phyloP scores from a whole-genome alignment of 2,888 invertebrate species.

The Aporophyla lueneburgensis region DNA sequence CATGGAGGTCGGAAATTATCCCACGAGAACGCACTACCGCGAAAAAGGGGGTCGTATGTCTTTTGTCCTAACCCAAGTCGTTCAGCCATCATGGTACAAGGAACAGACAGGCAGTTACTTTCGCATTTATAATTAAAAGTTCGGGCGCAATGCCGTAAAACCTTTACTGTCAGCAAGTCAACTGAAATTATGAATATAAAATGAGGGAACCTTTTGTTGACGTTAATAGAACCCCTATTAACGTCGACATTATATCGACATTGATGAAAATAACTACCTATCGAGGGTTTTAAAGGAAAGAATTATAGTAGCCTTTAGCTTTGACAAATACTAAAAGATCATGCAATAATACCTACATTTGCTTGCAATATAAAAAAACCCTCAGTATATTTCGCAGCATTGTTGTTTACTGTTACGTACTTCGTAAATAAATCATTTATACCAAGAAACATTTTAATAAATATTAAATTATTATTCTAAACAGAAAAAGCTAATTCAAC shows the following conservation, averaged over 20 bases:
- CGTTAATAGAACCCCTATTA: slow-evolving; percentile 41
- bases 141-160: slow-evolving; percentile 15
- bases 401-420: not conserved
- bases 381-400: slow-evolving; percentile 8
- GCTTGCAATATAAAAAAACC: not conserved
- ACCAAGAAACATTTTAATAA: slow-evolving; percentile 63
- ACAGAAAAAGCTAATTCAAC: slow-evolving; percentile 39
- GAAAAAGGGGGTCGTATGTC: too few species aligned
- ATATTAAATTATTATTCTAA: slow-evolving; percentile 56
- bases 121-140: not conserved
- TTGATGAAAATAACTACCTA: slow-evolving; percentile 21
- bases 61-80: too few species aligned
- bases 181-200: slow-evolving; percentile 56
- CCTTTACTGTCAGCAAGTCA: slow-evolving; percentile 76
- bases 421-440: slow-evolving; percentile 22
- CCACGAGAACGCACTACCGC: not conserved
- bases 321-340: slow-evolving; percentile 35
- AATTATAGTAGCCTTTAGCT: slow-evolving; percentile 1
- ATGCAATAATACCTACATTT: slow-evolving; percentile 42
- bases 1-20: not conserved
- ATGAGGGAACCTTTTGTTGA: slow-evolving; percentile 48
- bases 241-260: slow-evolving; percentile 38
- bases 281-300: slow-evolving; percentile 1
- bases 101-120: not conserved
- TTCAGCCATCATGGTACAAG: not conserved